These are phyloP conservation scores for Heliornis fulica DNA, from an alignment of 2,113 vertebrate genomes.

Conservation along the genomic window DNA sequence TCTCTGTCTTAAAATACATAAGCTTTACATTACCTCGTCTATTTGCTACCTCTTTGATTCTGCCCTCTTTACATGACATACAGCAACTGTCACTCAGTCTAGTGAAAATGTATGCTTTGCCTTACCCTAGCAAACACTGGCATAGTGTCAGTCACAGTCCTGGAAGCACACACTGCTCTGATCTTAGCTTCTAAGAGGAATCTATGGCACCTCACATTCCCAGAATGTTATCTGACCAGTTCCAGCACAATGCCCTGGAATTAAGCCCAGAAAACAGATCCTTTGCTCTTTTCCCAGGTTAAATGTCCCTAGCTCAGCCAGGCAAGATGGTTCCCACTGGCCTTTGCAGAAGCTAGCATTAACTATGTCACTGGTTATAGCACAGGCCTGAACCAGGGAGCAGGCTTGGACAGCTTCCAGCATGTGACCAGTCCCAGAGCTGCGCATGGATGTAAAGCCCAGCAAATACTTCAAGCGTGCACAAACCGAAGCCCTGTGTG, in stretches of 20 bases:
- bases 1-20: not conserved
- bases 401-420: not conserved
- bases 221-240: not conserved
- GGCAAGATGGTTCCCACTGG: not conserved
- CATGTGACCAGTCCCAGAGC: not conserved
- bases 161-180: not conserved
- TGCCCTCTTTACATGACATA: not conserved
- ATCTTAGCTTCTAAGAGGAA: not conserved
- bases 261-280: not conserved
- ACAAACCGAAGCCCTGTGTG: not conserved
- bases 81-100: not conserved
- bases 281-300: not conserved
- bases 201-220: not conserved
- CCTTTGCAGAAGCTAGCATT: not conserved
- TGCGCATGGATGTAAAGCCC: not conserved
- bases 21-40: not conserved
- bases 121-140: not conserved
- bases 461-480: not conserved
- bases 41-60: not conserved
- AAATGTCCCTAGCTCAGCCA: not conserved
- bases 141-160: not conserved
- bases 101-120: not conserved
- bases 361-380: not conserved
- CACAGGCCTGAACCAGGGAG: not conserved
- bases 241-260: not conserved